Evolutionary conservation across 2,888 invertebrate genomes (phyloP).

Genomic region (Didymodactylos carnosus): DNA sequence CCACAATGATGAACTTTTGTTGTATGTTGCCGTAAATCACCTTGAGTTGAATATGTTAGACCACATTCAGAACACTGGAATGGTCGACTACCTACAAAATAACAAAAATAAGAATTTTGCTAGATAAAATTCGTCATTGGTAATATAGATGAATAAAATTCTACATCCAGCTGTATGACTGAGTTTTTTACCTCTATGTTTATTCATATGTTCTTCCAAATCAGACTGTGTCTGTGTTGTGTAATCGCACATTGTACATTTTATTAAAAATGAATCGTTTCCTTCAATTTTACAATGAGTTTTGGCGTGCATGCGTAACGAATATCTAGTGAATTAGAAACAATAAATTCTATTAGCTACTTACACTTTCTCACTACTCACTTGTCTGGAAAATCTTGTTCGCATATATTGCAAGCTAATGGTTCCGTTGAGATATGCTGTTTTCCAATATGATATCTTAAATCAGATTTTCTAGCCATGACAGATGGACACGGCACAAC

Average conservation of each 20-base stretch:
- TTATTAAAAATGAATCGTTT: no score
- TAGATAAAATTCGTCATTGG: no score
- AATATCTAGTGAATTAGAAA: neutral
- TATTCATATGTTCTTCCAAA: neutral
- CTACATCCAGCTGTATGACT: no score
- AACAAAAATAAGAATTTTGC: no score
- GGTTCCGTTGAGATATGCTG: neutral
- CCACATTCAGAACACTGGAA: neutral
- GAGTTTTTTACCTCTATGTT: neutral
- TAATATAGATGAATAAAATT: no score
- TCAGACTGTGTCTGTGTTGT: neutral
- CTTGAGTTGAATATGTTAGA: neutral
- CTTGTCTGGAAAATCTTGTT: neutral
- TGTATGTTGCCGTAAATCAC: neutral
- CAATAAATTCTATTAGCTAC: neutral
- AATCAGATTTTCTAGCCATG: neutral
- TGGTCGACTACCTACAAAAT: neutral
- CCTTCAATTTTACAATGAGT: slow-evolving; percentile 1
- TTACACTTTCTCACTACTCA: neutral
- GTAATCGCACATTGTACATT: neutral
- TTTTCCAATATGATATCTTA: neutral
- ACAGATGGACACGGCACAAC: neutral
- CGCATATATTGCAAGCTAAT: neutral
- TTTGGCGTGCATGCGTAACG: neutral
- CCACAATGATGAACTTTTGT: neutral